Conservation (phyloP, 2,113 vertebrate species). For the Suricata suricatta region DNA sequence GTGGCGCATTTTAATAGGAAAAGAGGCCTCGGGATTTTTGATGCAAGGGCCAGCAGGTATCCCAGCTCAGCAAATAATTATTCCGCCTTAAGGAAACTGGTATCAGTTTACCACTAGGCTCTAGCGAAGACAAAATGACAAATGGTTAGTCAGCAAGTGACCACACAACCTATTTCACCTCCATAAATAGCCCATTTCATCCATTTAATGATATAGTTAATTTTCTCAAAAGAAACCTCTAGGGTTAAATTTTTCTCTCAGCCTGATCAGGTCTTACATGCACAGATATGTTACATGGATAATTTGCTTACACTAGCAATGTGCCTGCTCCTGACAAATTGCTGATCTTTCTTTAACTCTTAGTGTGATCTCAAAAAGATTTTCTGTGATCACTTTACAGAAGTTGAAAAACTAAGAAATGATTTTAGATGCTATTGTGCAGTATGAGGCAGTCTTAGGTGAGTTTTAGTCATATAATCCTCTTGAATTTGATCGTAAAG, state of each 20-base stretch:
- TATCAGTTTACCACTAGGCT: neutral
- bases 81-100: neutral
- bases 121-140: neutral
- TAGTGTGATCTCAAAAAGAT: neutral
- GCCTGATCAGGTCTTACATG: neutral
- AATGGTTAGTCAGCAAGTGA: neutral
- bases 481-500: neutral
- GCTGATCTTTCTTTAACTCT: neutral
- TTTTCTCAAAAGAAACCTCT: neutral
- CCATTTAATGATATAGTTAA: neutral
- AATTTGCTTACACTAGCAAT: neutral
- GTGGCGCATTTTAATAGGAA: neutral
- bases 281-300: neutral
- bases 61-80: neutral
- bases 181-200: neutral
- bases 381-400: neutral
- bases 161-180: neutral
- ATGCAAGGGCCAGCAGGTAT: neutral
- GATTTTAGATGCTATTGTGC: neutral
- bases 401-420: neutral
- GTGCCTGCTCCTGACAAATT: neutral
- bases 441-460: neutral
- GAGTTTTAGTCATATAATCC: neutral
- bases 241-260: neutral
- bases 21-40: neutral